These are phyloP conservation scores for Euproctis similis DNA, from an alignment of 2,888 invertebrate genomes.

Conservation along the genomic window DNA sequence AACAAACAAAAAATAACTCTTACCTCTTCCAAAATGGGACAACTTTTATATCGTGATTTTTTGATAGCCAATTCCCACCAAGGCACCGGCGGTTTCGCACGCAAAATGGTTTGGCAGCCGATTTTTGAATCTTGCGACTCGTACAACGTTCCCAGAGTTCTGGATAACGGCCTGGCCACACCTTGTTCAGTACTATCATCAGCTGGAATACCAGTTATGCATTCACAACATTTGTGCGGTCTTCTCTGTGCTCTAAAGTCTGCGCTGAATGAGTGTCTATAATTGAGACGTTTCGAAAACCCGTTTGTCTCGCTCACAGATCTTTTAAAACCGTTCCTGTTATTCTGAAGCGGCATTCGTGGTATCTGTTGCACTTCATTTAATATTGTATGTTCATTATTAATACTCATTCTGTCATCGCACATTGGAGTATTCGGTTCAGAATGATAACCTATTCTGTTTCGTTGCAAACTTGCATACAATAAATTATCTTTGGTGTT, in stretches of 20 bases:
- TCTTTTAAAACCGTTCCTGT: conserved; percentile 62
- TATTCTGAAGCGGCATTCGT: conserved; percentile 62
- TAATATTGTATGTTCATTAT: conserved; percentile 49
- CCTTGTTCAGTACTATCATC: conserved; percentile 47
- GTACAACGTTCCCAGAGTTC: conserved; percentile 68
- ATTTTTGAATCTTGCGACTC: conserved; percentile 79
- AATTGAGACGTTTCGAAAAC: conserved; percentile 63
- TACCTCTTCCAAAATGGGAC: conserved; percentile 84
- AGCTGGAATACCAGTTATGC: conserved; percentile 62
- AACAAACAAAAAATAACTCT: conserved; percentile 22
- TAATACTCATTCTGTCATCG: conserved; percentile 44
- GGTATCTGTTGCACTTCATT: conserved; percentile 65
- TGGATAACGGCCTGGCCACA: conserved; percentile 42
- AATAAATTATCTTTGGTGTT: conserved; percentile 47
- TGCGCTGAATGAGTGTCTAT: conserved; percentile 68
- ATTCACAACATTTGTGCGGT: conserved; percentile 70
- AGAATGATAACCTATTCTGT: conserved; percentile 65
- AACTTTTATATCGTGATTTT: conserved; percentile 86
- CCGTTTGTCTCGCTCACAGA: conserved; percentile 67
- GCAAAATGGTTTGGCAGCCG: conserved; percentile 79
- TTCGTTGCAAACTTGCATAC: conserved; percentile 60
- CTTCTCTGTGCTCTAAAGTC: conserved; percentile 57
- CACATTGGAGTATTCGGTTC: conserved; percentile 68
- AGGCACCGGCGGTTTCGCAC: conserved; percentile 83
- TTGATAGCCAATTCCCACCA: conserved; percentile 93